phyloP scores from a whole-genome alignment of 2,113 vertebrate genomes.

The Atractosteus spatula region DNA sequence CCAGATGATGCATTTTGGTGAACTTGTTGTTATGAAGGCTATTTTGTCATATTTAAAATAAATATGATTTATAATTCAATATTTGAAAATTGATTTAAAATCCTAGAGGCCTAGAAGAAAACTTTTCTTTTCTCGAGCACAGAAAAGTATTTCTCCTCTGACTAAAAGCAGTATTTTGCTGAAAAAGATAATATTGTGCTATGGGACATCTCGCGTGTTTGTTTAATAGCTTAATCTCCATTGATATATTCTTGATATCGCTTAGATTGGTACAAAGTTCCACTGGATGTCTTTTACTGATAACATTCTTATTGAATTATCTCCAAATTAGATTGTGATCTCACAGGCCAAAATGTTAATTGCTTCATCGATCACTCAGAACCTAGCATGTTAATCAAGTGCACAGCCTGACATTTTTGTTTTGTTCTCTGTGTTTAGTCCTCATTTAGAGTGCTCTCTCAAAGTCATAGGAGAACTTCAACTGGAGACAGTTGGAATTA shows the following conservation, averaged over 20 bases:
- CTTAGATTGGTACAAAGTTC: conserved; percentile 31
- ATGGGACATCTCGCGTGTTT: background rate
- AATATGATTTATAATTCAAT: background rate
- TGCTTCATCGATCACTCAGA: conserved; percentile 45
- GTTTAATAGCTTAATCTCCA: background rate
- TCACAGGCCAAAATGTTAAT: conserved; percentile 45
- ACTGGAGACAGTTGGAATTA: background rate
- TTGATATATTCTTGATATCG: conserved; percentile 27
- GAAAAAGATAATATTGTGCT: background rate
- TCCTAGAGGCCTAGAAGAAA: too few species aligned
- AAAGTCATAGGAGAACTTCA: conserved; percentile 19
- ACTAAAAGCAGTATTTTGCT: too few species aligned
- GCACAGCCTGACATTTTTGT: background rate
- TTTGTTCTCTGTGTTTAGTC: background rate
- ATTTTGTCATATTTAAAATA: background rate
- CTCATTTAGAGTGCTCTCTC: background rate
- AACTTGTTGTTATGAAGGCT: background rate
- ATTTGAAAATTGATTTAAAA: too few species aligned
- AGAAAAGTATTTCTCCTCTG: too few species aligned
- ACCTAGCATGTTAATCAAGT: conserved; percentile 38
- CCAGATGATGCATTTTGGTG: background rate
- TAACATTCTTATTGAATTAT: conserved; percentile 52
- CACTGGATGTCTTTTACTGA: conserved; percentile 46
- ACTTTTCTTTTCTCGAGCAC: too few species aligned
- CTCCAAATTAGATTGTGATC: conserved; percentile 48